A percentile compares a stretch with the other conserved stretches of the same genome.
Evolutionary conservation across 2,888 invertebrate genomes (phyloP).

Genomic region (Beris morrisii): DNA sequence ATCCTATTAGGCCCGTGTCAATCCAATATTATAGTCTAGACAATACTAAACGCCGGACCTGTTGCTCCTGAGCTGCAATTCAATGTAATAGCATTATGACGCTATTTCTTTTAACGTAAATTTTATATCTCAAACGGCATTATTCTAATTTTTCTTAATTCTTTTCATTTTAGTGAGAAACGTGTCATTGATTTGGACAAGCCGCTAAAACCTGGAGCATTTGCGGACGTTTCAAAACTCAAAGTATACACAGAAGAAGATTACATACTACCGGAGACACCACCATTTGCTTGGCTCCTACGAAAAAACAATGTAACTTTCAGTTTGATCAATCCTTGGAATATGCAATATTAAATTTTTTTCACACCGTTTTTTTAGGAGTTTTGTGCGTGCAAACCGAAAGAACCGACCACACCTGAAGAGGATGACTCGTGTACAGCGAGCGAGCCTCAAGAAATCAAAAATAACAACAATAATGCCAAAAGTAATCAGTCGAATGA

Average conservation of each 20-base stretch:
- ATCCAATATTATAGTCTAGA: too few relatives aligned
- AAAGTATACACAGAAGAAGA: constrained; percentile 61
- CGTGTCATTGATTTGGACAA: constrained; percentile 68
- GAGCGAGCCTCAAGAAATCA: constrained; percentile 11
- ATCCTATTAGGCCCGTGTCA: too few relatives aligned
- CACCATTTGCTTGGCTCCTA: constrained; percentile 65
- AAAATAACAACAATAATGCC: constrained; percentile 32
- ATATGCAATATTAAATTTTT: constrained; percentile 10
- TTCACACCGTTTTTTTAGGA: constrained; percentile 20
- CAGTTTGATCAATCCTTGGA: constrained; percentile 2
- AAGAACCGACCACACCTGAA: constrained; percentile 12
- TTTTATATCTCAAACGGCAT: too few relatives aligned
- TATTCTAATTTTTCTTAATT: constrained; percentile 8
- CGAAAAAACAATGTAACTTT: constrained; percentile 43
- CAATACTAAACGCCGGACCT: too few relatives aligned
- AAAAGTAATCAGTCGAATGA: constrained; percentile 35
- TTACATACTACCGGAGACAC: constrained; percentile 62
- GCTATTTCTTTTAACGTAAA: too few relatives aligned
- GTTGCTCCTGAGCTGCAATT: too few relatives aligned
- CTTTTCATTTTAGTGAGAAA: constrained; percentile 62
- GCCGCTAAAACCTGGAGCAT: constrained; percentile 76
- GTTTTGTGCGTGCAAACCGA: constrained; percentile 34
- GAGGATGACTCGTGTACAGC: constrained; percentile 40
- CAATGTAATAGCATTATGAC: too few relatives aligned
- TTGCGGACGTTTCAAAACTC: constrained; percentile 69